Evolutionary conservation across 2,888 invertebrate genomes (phyloP), one percentile per base, ranked within the genome.

Genomic region (Chrysotoxum bicinctum): DNA sequence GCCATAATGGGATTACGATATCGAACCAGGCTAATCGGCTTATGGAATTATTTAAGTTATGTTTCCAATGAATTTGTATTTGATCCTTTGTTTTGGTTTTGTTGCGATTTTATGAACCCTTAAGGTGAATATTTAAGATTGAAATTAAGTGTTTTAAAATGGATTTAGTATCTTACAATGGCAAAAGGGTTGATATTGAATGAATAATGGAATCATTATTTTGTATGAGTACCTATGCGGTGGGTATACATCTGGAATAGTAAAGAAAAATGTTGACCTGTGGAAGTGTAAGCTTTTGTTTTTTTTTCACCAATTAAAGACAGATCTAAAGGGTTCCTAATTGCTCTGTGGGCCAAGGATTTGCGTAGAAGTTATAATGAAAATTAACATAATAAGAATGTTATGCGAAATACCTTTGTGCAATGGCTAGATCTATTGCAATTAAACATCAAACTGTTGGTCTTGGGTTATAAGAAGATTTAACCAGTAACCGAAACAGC

Each of bases 1-100:
- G 78, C 68, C 60, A 66, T 78, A 82, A 82, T 78, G 78, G 82
- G 77, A 82, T 82, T 73, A 82, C 66, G 73, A 78, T 82, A 68
- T 54, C 73, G 66, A 62, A 26, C 19, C 40, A 50, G 58, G 52
- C 66, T 82, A 82, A 82, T 82, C 78, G 77, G 78, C 52, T 78
- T 62, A 78, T 78, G 82, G 78, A 68, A 78, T 78, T 82, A 82
- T 82, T 73, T 73, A 66, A 82, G 70, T 62, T 62, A 45, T 43
- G 26, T 62, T 62, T 62, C 26, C 16, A 62, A 62, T 62, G 30
- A 62, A 62, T 62, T 62, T 62, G 43, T 62, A 26, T 21, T 37
- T 37, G 23, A 58, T 58, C 19, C 37, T 35, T 54, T 32, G 54
- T 58, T 16, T 58, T 1, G 35, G 19, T 32, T 58, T 37, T 35